A percentile compares a stretch with the other conserved stretches of the same genome.
phyloP scores from a whole-genome alignment of 30 jellyfish, hydroid and myxozoan species.

The Pseudorhiza aurosa region DNA sequence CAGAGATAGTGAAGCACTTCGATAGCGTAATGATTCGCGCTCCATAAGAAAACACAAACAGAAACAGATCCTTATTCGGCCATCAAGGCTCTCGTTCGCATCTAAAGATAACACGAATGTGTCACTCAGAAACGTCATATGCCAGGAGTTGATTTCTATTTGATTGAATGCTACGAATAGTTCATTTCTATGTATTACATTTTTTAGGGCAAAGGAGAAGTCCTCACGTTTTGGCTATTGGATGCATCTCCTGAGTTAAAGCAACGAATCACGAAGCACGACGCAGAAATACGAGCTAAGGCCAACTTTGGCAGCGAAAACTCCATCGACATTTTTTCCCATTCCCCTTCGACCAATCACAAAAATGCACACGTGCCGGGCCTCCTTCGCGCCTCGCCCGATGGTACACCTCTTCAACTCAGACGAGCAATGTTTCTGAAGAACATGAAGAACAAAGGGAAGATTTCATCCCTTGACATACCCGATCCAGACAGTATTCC shows the following conservation, averaged over 20 bases:
- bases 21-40: too few relatives aligned
- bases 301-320: conserved; percentile 8
- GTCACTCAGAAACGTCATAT: too few relatives aligned
- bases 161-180: too few relatives aligned
- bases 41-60: too few relatives aligned
- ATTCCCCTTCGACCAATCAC: conserved; percentile 30
- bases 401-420: conserved; percentile 25
- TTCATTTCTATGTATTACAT: too few relatives aligned
- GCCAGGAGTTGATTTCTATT: too few relatives aligned
- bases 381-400: conserved; percentile 13
- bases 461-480: conserved; percentile 15
- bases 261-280: conserved; percentile 17
- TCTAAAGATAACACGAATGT: too few relatives aligned
- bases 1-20: too few relatives aligned
- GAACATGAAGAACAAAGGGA: conserved; percentile 25
- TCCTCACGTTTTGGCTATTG: conserved; percentile 67
- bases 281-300: neutral
- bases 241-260: conserved; percentile 52
- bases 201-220: conserved; percentile 86
- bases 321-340: conserved; percentile 30
- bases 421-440: conserved; percentile 37
- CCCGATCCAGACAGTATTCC: conserved; percentile 37
- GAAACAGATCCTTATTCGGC: too few relatives aligned
- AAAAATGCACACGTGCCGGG: conserved; percentile 27
- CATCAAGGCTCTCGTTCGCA: too few relatives aligned